Conservation (phyloP, 2,888 invertebrate genomes). For the Campoplex capitator region DNA sequence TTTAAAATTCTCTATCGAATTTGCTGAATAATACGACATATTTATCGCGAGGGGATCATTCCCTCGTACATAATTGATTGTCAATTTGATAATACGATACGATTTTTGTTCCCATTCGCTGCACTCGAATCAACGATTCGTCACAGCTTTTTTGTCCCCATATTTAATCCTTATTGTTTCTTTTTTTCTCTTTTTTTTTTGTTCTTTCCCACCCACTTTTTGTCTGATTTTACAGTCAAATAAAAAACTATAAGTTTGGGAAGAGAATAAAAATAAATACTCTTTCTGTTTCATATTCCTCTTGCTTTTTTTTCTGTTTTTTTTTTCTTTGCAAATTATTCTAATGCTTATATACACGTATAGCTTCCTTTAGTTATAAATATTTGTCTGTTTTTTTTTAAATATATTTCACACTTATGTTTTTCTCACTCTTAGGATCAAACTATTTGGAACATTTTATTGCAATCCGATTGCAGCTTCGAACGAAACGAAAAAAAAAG, state of each 20-base stretch:
- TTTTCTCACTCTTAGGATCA: background rate
- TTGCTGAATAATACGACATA: background rate
- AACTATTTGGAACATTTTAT: background rate
- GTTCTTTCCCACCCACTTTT: background rate
- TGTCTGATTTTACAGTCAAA: background rate
- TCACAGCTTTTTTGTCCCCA: constrained; percentile 8
- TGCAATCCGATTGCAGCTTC: background rate
- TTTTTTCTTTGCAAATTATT: background rate
- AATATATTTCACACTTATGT: background rate
- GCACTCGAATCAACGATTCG: constrained; percentile 28
- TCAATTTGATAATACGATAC: constrained; percentile 52
- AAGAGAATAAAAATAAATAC: constrained; percentile 7
- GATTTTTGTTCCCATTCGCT: constrained; percentile 61
- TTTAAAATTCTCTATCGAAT: constrained; percentile 7
- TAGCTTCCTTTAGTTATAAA: background rate
- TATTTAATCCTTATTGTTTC: background rate
- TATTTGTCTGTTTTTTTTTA: background rate
- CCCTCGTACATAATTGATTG: constrained; percentile 59
- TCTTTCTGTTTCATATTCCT: background rate
- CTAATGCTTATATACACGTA: constrained; percentile 6
- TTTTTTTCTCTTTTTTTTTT: background rate
- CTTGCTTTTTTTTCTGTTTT: background rate
- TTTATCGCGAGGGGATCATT: constrained; percentile 13
- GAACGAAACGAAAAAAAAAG: background rate
- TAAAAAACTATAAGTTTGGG: constrained; percentile 5